Base-by-base conservation (phyloP, 1,140 invertebrate species). In the Ceratosolen fusciceps region DNA sequence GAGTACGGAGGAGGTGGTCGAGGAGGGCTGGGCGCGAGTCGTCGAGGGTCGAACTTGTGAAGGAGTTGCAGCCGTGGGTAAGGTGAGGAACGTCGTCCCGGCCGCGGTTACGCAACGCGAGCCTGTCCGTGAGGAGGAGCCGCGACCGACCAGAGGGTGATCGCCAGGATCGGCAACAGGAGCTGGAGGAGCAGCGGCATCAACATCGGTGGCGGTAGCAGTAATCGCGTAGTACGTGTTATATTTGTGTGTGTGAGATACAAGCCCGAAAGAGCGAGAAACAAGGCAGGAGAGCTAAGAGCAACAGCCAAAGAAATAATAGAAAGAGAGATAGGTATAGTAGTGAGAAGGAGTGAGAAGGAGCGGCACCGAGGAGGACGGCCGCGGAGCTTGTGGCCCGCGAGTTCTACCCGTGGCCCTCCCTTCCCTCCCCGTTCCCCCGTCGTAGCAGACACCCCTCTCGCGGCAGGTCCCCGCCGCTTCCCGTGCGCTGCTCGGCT, bases 281-380 rank as follows among this genome's bases (percentile, higher is more conserved):
- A 49, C 16, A 49, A 39, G 24, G 37, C 47, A n/a, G 49, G 39
- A 70, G 62, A 31, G 34, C 9, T 29, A 14, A 26, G 19, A 26
- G 56, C 4, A 26, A 12, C 1, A 60, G 5, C 5, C 34, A 31
- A 39, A 37, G 29, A 31, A 2, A 37, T 65, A 31, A 21, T 21
- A 14, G 29, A 37, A 7, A 67, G 29, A 37, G 24, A 60, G 1
- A 14, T 24, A 29, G n/a, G 8, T 60, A 29, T 26, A 52, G 49
- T 16, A 21, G 4, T 52, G 37, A 60, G 52, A n/a, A 12, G 12
- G 34, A 58, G 24, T 8, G 12, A 34, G 47, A 52, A 37, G 58
- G 39, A 47, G 67, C 19, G 26, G 60, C 16, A 82, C 62, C 74
- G 68, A 10, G 43, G 37, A 52, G 71, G n/a, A 52, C 54, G 58